These are phyloP conservation scores for Eudyptes chrysolophus DNA, from an alignment of 2,113 vertebrate genomes.

Conservation along the genomic window DNA sequence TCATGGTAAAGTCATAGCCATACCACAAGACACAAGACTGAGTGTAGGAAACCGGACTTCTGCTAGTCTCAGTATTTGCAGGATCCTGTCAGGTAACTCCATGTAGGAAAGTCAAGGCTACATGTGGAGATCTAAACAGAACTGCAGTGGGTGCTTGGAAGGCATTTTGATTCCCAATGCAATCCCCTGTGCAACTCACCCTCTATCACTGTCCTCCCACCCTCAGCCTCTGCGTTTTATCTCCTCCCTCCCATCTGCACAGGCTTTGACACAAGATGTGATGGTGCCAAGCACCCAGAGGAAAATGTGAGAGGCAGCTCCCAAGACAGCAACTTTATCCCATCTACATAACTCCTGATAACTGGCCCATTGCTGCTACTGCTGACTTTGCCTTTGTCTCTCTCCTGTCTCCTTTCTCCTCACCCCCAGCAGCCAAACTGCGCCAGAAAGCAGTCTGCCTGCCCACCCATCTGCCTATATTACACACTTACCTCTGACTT, in stretches of 20 bases:
- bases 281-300: not conserved
- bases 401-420: not conserved
- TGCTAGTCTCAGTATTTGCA: not conserved
- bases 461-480: not conserved
- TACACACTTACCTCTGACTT: not conserved
- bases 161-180: not conserved
- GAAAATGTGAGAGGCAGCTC: not conserved
- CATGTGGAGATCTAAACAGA: not conserved
- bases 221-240: not conserved
- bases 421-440: not conserved
- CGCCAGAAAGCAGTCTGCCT: not conserved
- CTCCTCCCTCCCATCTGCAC: not conserved
- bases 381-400: not conserved
- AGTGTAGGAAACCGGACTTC: not conserved
- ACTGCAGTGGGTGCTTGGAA: not conserved
- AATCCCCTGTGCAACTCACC: not conserved
- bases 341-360: not conserved
- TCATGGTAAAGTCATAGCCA: not conserved
- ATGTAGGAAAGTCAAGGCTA: not conserved
- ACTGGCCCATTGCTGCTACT: not conserved
- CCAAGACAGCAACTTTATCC: not conserved
- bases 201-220: not conserved
- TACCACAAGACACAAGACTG: not conserved
- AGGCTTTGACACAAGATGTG: not conserved
- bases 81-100: not conserved